Evolutionary conservation across 2,888 invertebrate genomes (phyloP).

Genomic region (Mesorhabditis spiculigera): DNA sequence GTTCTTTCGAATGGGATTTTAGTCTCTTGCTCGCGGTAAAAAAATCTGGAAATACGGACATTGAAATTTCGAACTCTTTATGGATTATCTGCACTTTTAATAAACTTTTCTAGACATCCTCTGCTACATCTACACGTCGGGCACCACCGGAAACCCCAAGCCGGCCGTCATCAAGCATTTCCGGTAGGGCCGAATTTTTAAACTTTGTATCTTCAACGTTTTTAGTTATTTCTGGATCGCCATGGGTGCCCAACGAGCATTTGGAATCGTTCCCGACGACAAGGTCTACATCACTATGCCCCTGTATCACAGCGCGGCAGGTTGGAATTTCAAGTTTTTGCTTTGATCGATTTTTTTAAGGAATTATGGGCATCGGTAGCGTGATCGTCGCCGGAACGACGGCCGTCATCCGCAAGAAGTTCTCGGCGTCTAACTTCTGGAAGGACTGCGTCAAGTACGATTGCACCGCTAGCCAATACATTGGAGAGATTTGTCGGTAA

Average conservation of each 20-base stretch:
- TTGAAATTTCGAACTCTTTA: background rate
- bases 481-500: constrained; percentile 64
- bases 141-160: constrained; percentile 95
- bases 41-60: background rate
- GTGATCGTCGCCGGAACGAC: constrained; percentile 68
- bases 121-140: constrained; percentile 94
- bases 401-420: constrained; percentile 80
- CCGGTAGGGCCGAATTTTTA: constrained; percentile 61
- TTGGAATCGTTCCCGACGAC: constrained; percentile 66
- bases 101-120: constrained; percentile 62
- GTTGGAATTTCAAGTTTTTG: constrained; percentile 59
- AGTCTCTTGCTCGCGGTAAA: background rate
- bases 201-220: background rate
- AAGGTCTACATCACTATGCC: constrained; percentile 86
- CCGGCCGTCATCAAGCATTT: constrained; percentile 92
- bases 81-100: background rate
- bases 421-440: constrained; percentile 89
- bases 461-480: constrained; percentile 59
- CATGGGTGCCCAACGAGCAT: constrained; percentile 35
- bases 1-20: background rate
- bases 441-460: constrained; percentile 59
- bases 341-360: background rate
- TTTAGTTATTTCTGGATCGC: constrained; percentile 44
- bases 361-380: constrained; percentile 30
- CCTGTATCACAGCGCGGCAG: constrained; percentile 91